Evolutionary conservation across 2,888 invertebrate species (phyloP).

Genomic region (Trichopoda pennipes): DNA sequence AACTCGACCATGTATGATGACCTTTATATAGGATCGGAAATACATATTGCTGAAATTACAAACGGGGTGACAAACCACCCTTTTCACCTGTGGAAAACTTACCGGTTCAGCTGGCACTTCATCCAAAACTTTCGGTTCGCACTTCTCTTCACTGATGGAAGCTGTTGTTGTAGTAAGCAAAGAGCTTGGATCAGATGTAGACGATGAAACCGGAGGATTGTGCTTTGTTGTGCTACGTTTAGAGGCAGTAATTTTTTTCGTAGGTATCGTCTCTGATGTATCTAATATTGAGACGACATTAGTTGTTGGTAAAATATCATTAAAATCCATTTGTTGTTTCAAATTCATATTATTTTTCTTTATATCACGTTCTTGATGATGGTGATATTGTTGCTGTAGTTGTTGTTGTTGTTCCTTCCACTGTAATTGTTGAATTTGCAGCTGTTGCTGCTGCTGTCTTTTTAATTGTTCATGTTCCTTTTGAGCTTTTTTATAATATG

Average conservation of each 20-base stretch:
- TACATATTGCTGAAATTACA: no score
- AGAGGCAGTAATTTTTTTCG: constrained; percentile 65
- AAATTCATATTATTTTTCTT: constrained; percentile 36
- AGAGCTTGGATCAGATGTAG: constrained; percentile 35
- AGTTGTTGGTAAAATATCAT: constrained; percentile 73
- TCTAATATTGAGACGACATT: constrained; percentile 72
- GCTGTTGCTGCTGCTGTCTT: constrained; percentile 50
- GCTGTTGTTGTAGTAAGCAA: constrained; percentile 53
- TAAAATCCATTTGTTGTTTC: constrained; percentile 70
- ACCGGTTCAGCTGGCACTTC: constrained; percentile 80
- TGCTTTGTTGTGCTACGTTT: constrained; percentile 73
- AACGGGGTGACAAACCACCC: no score
- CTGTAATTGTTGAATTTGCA: constrained; percentile 34
- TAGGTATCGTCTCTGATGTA: constrained; percentile 35
- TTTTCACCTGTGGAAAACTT: no score
- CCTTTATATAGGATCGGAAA: no score
- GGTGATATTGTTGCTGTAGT: constrained; percentile 49
- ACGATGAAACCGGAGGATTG: constrained; percentile 57
- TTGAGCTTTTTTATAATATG: constrained; percentile 75
- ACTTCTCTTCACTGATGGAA: constrained; percentile 73
- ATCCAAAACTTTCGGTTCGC: constrained; percentile 79
- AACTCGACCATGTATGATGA: no score
- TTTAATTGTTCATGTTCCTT: constrained; percentile 70
- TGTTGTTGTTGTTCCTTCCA: constrained; percentile 34
- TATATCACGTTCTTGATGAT: constrained; percentile 64